phyloP scores from a whole-genome alignment of 2,888 invertebrate species.

The Rhagonycha fulva region DNA sequence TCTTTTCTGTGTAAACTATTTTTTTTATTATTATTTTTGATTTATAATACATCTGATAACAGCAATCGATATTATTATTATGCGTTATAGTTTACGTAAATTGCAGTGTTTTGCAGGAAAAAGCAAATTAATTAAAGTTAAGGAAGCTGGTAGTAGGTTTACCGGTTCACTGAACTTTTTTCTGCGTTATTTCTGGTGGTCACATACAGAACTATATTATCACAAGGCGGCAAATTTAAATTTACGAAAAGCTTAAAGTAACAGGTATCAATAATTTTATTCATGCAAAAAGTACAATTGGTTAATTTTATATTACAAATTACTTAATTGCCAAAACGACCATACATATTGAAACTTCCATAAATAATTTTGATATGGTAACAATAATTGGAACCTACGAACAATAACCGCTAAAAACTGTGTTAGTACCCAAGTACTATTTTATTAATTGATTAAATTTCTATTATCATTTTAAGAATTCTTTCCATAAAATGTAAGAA shows the following conservation, averaged over 20 bases:
- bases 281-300: background rate
- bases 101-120: no score
- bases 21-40: background rate
- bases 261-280: background rate
- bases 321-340: background rate
- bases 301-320: background rate
- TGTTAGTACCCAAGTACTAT: background rate
- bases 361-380: background rate
- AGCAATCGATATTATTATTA: background rate
- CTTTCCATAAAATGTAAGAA: conserved; percentile 1
- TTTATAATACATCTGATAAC: background rate
- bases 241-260: background rate
- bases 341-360: background rate
- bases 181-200: background rate
- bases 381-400: background rate
- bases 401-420: background rate
- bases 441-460: background rate
- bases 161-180: no score
- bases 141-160: no score
- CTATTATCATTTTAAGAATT: background rate
- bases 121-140: no score
- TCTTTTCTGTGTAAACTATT: background rate
- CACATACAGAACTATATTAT: background rate
- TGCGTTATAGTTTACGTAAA: no score
- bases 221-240: no score